A percentile compares a stretch with the other conserved stretches of the same genome.
Evolutionary conservation across 2,113 vertebrate genomes (phyloP).

Genomic region (Chamaea fasciata): DNA sequence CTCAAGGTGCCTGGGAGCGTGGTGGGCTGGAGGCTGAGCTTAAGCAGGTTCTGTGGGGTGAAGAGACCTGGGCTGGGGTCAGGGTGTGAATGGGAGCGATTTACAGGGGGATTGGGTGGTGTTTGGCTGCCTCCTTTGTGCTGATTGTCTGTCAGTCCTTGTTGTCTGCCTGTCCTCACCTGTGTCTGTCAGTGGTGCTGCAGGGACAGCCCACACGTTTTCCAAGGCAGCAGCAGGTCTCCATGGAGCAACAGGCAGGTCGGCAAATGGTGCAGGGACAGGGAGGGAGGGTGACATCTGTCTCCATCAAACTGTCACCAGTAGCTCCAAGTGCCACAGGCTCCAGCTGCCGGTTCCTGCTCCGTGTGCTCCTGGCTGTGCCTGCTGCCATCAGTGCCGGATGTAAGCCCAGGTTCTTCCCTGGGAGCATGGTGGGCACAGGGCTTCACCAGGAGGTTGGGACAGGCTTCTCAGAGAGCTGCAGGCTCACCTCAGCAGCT

Average conservation of each 20-base stretch:
- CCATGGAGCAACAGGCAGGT: not conserved
- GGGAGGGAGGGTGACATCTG: not conserved
- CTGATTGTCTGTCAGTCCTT: not conserved
- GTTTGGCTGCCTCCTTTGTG: not conserved
- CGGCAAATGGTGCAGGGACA: not conserved
- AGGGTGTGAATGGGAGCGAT: too few relatives aligned
- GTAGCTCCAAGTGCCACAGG: not conserved
- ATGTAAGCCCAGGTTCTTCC: not conserved
- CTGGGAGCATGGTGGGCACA: fast-evolving
- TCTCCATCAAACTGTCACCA: slow-evolving; percentile 7
- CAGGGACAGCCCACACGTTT: not conserved
- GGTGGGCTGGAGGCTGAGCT: not conserved
- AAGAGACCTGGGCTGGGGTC: not conserved
- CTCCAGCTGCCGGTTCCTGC: not conserved
- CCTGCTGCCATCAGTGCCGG: not conserved
- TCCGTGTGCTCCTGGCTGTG: not conserved
- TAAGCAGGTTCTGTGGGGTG: fast-evolving
- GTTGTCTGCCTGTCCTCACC: not conserved
- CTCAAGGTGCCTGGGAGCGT: not conserved
- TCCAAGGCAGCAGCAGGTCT: not conserved
- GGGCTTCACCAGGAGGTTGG: not conserved
- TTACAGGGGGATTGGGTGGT: fast-evolving
- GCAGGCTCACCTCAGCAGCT: not conserved
- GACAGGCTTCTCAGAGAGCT: fast-evolving
- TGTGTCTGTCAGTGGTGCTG: not conserved